Evolutionary conservation across 2,797 vertebrate species (phyloP).

Genomic region (Anguilla anguilla): DNA sequence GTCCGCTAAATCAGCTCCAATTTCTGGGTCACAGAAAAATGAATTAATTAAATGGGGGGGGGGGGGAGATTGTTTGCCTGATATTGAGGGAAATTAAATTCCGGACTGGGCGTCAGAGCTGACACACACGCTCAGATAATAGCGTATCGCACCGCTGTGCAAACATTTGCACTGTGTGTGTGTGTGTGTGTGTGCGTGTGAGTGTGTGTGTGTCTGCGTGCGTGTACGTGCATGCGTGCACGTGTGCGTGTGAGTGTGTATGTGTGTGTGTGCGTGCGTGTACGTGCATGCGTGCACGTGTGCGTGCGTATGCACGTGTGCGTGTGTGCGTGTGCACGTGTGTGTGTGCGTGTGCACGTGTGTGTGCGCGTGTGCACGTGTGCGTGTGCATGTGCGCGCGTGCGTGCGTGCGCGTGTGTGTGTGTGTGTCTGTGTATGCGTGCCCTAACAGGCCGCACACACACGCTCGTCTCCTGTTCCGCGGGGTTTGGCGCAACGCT

Average conservation of each 20-base stretch:
- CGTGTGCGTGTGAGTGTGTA: too few relatives aligned
- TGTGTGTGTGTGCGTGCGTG: too few relatives aligned
- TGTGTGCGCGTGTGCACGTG: too few relatives aligned
- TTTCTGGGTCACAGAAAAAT: neutral
- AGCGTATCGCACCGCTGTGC: conserved; percentile 27
- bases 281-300: too few relatives aligned
- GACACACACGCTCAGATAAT: conserved; percentile 28
- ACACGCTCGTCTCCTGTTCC: neutral
- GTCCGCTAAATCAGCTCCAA: conserved; percentile 19
- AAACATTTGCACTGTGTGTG: conserved; percentile 41
- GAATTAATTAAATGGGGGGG: neutral
- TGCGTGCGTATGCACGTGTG: too few relatives aligned
- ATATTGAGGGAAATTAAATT: conserved; percentile 22
- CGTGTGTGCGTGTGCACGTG: too few relatives aligned
- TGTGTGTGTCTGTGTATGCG: neutral
- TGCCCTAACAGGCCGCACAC: conserved; percentile 3
- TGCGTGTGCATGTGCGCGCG: too few relatives aligned
- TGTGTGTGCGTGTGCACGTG: neutral
- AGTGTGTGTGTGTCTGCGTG: too few relatives aligned
- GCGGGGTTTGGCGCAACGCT: neutral
- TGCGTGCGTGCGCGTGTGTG: neutral
- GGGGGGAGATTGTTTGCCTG: neutral
- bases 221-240: too few relatives aligned
- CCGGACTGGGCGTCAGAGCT: neutral
- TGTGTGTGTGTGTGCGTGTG: too few relatives aligned